Base-by-base conservation (phyloP, 1,140 invertebrate species). In the Pseudobourletiella spinata region DNA sequence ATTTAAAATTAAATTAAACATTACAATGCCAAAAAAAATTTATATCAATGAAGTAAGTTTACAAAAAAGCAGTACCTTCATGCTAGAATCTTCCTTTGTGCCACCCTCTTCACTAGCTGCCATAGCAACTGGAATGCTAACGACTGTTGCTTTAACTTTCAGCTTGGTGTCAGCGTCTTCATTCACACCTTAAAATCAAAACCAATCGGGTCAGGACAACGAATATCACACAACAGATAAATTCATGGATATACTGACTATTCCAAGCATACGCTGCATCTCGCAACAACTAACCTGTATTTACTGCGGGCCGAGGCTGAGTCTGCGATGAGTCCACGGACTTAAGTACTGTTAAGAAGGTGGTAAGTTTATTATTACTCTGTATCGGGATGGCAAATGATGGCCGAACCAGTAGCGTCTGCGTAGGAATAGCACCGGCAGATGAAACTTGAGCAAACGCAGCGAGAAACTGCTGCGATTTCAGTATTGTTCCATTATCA, bases 341-440 rank as follows among this genome's bases (percentile, higher is more conserved):
- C 28, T 65, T 63, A 16, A 68, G 44, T 14, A 68, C 42, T 24
- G 67, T 68, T n/a, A 68, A 44, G 29, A 57, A 57, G 26, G 66
- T 65, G 25, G 67, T 68, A 16, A 61, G 54, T 48, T 59, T 59
- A 25, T 68, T 68, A 48, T 67, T 64, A 55, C 64, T 64, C 24
- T 51, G 30, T 44, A 64, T 48, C 32, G 59, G 59, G 28, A 65
- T 63, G 14, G 63, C 57, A 57, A 65, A 26, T 25, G 64, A 63
- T 43, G 67, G 67, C 22, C 67, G 61, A 48, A 69, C 67, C 4
- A 69, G 43, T 8, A 69, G 43, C 3, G 66, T 56, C 43, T 66
- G 64, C 2, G 61, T 61, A 25, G 64, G 64, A 24, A 57, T 44
- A 48, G 52, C 57, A 25, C 50, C 57, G 50, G 32, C 35, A n/a